Percentiles rank a stretch among this genome's conserved stretches.
These are phyloP conservation scores for Lucilia cuprina DNA, from an alignment of 1,140 invertebrate genomes.

Conservation along the genomic window DNA sequence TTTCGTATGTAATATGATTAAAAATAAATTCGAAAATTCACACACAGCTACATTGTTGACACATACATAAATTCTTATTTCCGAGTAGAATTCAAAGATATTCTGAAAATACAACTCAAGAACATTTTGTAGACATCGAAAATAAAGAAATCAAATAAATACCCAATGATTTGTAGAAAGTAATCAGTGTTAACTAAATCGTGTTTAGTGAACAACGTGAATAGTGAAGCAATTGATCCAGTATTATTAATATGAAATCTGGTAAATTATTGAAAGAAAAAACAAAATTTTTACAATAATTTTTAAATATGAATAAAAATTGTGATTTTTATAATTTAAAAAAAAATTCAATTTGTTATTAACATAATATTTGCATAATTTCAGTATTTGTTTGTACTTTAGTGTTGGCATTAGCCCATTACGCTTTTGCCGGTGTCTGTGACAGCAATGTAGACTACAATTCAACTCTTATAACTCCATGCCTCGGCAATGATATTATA, in stretches of 20 bases:
- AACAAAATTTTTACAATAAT: too few relatives aligned
- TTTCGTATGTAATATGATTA: constrained; percentile 14
- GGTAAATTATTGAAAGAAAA: background rate
- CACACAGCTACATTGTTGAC: background rate
- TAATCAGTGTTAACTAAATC: constrained; percentile 9
- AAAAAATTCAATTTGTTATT: background rate
- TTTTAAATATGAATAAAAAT: too few relatives aligned
- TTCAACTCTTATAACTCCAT: background rate
- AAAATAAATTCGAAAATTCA: background rate
- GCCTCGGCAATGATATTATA: background rate
- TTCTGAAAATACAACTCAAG: too few relatives aligned
- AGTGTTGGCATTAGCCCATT: background rate
- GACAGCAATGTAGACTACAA: background rate
- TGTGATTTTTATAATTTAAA: background rate
- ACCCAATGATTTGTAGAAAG: background rate
- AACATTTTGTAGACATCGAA: background rate
- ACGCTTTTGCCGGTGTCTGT: background rate
- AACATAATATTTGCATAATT: background rate
- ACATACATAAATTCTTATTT: background rate
- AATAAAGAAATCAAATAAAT: background rate
- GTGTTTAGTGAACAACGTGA: constrained; percentile 11
- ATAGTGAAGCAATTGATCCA: background rate
- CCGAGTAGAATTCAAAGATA: background rate
- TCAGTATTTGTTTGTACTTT: background rate
- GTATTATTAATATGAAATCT: constrained; percentile 8